phyloP scores from a whole-genome alignment of 2,888 invertebrate genomes.

The Orthosia gracilis region DNA sequence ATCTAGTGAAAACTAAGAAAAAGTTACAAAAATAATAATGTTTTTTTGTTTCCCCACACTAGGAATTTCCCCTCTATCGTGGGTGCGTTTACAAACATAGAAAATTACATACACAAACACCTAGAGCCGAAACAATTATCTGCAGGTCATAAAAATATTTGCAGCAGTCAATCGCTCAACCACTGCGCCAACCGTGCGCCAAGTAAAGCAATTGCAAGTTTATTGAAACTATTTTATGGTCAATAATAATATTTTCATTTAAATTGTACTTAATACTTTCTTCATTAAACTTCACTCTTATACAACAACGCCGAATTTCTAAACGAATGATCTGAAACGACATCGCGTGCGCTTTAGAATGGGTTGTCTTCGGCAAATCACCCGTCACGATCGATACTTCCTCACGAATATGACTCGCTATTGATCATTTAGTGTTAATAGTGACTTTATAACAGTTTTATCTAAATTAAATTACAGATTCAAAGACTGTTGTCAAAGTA shows the following conservation, averaged over 20 bases:
- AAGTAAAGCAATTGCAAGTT: no score
- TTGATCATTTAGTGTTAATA: slow-evolving; percentile 15
- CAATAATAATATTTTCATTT: slow-evolving; percentile 5
- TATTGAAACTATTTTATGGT: slow-evolving; percentile 21
- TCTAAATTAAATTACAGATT: not conserved
- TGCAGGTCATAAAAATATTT: no score
- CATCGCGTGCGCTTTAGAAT: slow-evolving; percentile 56
- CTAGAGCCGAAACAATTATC: no score
- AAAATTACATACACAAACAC: no score
- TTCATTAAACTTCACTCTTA: slow-evolving; percentile 24
- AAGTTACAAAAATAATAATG: no score
- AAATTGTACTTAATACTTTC: slow-evolving; percentile 13
- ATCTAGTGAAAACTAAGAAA: no score
- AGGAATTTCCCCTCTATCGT: no score
- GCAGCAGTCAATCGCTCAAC: no score
- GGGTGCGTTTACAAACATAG: no score
- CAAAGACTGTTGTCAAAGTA: no score
- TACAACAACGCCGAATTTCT: slow-evolving; percentile 25
- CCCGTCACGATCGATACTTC: slow-evolving; percentile 66
- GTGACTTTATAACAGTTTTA: not conserved
- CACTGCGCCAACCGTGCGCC: no score
- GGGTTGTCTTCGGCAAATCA: slow-evolving; percentile 45
- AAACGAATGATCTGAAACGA: slow-evolving; percentile 17
- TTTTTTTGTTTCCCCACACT: no score
- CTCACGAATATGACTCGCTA: slow-evolving; percentile 47